These are phyloP conservation scores for Glossophaga mutica DNA, from an alignment of 2,797 vertebrate species.

Conservation along the genomic window DNA sequence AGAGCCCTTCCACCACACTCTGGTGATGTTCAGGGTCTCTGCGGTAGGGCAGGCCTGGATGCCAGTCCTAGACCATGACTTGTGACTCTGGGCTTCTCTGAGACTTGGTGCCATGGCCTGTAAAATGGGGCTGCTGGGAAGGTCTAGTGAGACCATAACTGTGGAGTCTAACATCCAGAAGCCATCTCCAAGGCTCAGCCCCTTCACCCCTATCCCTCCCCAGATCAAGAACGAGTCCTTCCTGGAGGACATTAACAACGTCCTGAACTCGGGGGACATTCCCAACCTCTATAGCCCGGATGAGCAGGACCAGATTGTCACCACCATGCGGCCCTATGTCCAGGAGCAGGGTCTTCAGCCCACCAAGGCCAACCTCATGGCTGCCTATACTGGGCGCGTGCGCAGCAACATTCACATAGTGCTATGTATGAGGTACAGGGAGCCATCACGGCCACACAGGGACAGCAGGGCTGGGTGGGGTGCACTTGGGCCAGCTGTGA, in stretches of 20 bases:
- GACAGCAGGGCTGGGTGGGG: background rate
- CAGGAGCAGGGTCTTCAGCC: constrained; percentile 89
- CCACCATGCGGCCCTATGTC: constrained; percentile 88
- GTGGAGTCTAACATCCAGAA: background rate
- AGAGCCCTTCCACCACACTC: background rate
- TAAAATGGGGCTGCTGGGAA: background rate
- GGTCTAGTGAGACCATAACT: background rate
- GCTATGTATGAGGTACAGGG: constrained; percentile 93
- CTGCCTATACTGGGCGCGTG: constrained; percentile 87
- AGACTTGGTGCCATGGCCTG: background rate
- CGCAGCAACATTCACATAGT: constrained; percentile 92
- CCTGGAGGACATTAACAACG: constrained; percentile 93
- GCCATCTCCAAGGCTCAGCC: background rate
- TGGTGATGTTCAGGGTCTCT: background rate
- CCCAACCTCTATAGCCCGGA: constrained; percentile 89
- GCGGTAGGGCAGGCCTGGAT: background rate
- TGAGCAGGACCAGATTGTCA: constrained; percentile 91
- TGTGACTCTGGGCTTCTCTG: background rate
- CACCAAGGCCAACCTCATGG: constrained; percentile 93
- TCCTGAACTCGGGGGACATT: constrained; percentile 93
- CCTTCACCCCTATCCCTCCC: background rate
- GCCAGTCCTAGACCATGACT: background rate
- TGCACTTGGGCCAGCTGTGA: background rate
- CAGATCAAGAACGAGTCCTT: constrained; percentile 95
- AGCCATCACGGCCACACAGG: fast-evolving